Percentiles rank a stretch among this genome's conserved stretches.
Evolutionary conservation across 1,140 invertebrate species (phyloP).

Genomic region (Heliconius congener): DNA sequence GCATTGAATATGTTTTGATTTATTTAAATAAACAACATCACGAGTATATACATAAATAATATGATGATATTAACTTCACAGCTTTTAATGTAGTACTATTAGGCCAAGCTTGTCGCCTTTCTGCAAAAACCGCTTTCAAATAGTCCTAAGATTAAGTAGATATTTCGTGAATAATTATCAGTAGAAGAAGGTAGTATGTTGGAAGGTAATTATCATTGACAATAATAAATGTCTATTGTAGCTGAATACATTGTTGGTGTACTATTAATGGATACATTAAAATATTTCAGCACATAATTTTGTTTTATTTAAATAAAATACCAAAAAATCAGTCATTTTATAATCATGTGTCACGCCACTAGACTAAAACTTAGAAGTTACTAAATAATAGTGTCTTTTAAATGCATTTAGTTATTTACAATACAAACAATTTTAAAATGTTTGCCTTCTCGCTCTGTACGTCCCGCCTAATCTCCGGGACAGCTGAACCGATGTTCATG

Average conservation of each 20-base stretch:
- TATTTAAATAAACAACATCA: too few relatives aligned
- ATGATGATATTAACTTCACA: neutral
- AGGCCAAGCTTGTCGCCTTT: neutral
- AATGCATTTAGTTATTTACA: too few relatives aligned
- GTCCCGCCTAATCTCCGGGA: too few relatives aligned
- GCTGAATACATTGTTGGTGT: slow-evolving; percentile 28
- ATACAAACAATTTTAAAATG: too few relatives aligned
- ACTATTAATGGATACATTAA: neutral
- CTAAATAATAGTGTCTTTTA: too few relatives aligned
- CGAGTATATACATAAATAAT: too few relatives aligned
- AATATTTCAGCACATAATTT: neutral
- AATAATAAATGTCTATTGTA: slow-evolving; percentile 64
- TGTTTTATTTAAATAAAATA: neutral
- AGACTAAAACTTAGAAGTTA: too few relatives aligned
- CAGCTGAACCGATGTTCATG: too few relatives aligned
- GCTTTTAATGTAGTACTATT: neutral
- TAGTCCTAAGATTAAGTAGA: neutral
- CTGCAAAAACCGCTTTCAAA: neutral
- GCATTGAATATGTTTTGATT: too few relatives aligned
- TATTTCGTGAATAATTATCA: neutral
- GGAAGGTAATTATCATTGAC: slow-evolving; percentile 56
- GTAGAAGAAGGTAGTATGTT: neutral
- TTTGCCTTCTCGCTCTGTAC: too few relatives aligned
- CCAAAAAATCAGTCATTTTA: too few relatives aligned
- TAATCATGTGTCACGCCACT: neutral